Conservation (phyloP, 2,888 invertebrate species). For the Hydropsyche betteni region DNA sequence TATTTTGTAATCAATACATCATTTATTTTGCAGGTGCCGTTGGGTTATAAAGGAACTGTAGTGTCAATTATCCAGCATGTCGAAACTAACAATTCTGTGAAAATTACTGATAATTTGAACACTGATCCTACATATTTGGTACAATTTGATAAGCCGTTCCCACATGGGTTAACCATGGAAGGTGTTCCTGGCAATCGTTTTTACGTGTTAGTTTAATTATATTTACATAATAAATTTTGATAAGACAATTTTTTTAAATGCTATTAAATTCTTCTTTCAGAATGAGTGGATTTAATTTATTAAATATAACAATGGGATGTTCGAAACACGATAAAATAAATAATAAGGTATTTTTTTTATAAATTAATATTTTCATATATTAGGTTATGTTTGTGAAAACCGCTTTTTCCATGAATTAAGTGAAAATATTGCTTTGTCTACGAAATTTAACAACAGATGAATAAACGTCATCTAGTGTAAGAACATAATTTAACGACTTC, state of each 20-base stretch:
- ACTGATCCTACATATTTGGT: conserved; percentile 76
- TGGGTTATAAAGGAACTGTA: conserved; percentile 86
- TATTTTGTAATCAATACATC: neutral
- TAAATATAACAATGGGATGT: conserved; percentile 64
- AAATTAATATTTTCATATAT: conserved; percentile 15
- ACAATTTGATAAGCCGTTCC: conserved; percentile 81
- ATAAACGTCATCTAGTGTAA: too few relatives aligned
- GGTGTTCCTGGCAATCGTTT: conserved; percentile 57
- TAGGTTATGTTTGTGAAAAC: too few relatives aligned
- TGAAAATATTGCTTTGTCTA: too few relatives aligned
- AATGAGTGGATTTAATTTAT: conserved; percentile 60
- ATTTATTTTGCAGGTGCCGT: conserved; percentile 66
- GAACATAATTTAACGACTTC: too few relatives aligned
- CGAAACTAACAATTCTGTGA: conserved; percentile 60
- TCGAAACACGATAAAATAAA: conserved; percentile 47
- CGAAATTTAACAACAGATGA: too few relatives aligned
- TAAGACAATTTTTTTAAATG: neutral
- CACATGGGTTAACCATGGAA: conserved; percentile 66
- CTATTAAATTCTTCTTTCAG: conserved; percentile 55
- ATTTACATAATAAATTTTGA: neutral
- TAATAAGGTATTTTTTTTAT: conserved; percentile 28
- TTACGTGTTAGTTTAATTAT: conserved; percentile 57
- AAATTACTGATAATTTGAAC: conserved; percentile 64
- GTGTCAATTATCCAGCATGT: conserved; percentile 69
- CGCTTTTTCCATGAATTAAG: too few relatives aligned